Conservation (phyloP, 64 coral and sea anemone species). For the Platygyra sinensis region DNA sequence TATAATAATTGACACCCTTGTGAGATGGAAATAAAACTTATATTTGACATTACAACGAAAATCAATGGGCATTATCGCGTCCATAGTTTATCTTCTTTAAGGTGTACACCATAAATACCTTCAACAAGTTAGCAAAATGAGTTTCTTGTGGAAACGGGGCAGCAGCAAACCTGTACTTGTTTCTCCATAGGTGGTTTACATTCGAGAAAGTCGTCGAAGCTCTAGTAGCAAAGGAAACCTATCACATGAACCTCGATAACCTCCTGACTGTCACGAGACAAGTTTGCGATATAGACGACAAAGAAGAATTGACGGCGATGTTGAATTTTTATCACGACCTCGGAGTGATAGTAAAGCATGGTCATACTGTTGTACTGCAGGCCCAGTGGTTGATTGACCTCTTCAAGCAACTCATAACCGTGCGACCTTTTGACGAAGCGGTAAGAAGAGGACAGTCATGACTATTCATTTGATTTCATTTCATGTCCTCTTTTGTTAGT, state of each 20-base stretch:
- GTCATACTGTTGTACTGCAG: slow-evolving; percentile 50
- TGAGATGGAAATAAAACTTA: too few species aligned
- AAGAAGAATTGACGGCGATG: slow-evolving; percentile 30
- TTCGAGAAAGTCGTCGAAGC: slow-evolving; percentile 55
- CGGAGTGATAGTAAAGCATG: slow-evolving; percentile 63
- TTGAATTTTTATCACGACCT: slow-evolving; percentile 66
- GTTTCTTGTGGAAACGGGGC: too few species aligned
- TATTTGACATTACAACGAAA: too few species aligned
- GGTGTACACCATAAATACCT: too few species aligned
- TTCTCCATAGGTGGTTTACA: slow-evolving; percentile 60
- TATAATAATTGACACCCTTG: too few species aligned
- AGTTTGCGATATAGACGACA: slow-evolving; percentile 50
- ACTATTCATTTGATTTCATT: too few species aligned
- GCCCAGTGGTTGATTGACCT: slow-evolving; percentile 58
- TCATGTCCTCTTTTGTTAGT: too few species aligned
- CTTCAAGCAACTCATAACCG: slow-evolving; percentile 45
- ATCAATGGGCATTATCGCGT: too few species aligned
- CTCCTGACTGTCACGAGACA: neutral
- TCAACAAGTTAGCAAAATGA: too few species aligned
- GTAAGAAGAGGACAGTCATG: neutral
- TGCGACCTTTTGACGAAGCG: slow-evolving; percentile 44
- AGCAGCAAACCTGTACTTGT: too few species aligned
- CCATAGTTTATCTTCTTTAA: too few species aligned
- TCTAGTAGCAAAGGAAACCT: slow-evolving; percentile 26
- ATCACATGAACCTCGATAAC: neutral